Evolutionary conservation across 2,888 invertebrate species (phyloP), one percentile per base, ranked within the genome.

Genomic region (Onthophagus sagittarius): DNA sequence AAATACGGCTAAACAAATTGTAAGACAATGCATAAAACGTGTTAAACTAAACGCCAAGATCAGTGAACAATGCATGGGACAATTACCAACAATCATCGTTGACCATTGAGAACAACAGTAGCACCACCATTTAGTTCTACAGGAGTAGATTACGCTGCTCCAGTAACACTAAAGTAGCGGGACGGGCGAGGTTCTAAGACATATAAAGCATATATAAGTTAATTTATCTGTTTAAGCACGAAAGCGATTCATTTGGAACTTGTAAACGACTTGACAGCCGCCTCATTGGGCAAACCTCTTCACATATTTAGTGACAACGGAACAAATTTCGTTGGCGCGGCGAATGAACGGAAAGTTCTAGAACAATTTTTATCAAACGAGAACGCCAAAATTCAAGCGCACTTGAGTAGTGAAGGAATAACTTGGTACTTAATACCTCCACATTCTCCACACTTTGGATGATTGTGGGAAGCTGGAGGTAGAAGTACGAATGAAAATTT

Each of bases 401-500:
- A 65, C 11, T 15, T 65, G 11, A 11, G 15, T 3, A 65, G 15
- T 15, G 15, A 65, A 11, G 23, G 65, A 15, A 23, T 65, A 15
- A 65, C n/a, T 65, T 65, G 65, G 65, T 15, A 65, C 15, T 65
- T 65, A 7, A 65, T 65, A 5, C 69, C 72, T 13, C 15, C 72
- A 2, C 23, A 14, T 15, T 53, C 79, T 2, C 82, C 82, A 1
- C 78, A 82, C 69, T 80, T 81, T 69, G 83, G 83, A 7, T 82
- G 83, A 5, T 31, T 83, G n/a, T 82, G 81, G 82, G 84, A 84
- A 73, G 79, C 81, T 3, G 81, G 79, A 3, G 78, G 83, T 4
- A 82, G 80, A 71, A 78, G 79, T 0, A 72, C 78, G 4, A 84
- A 84, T 75, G 72, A 71, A 71, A 81, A 82, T 76, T 72, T 83